phyloP scores from a whole-genome alignment of 2,113 vertebrate species.

The Lates calcarifer region DNA sequence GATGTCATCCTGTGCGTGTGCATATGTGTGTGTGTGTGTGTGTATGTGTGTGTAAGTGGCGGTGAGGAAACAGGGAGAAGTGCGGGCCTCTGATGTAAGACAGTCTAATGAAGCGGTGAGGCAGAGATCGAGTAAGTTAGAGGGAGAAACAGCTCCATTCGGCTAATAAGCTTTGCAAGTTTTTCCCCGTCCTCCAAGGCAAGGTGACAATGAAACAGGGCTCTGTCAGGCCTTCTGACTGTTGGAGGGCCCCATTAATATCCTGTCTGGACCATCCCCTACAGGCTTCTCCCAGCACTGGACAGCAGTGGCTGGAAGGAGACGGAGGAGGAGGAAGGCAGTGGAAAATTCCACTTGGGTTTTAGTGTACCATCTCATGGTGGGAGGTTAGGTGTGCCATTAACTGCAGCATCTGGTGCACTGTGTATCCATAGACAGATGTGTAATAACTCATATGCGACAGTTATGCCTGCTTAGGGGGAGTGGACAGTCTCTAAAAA shows the following conservation, averaged over 20 bases:
- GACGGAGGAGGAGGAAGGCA: slow-evolving; percentile 20
- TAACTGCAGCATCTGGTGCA: slow-evolving; percentile 77
- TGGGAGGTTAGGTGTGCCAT: slow-evolving; percentile 74
- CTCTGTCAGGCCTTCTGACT: slow-evolving; percentile 73
- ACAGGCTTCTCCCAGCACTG: slow-evolving; percentile 61
- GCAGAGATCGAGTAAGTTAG: slow-evolving; percentile 65
- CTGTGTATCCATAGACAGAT: slow-evolving; percentile 64
- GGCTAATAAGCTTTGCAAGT: slow-evolving; percentile 80
- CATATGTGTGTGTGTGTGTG: slow-evolving; percentile 55
- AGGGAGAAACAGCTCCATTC: slow-evolving; percentile 65
- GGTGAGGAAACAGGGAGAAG: slow-evolving; percentile 50
- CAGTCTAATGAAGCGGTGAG: slow-evolving; percentile 71
- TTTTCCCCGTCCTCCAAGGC: slow-evolving; percentile 80
- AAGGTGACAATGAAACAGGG: slow-evolving; percentile 83
- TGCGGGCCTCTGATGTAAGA: slow-evolving; percentile 64
- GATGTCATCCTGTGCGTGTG: slow-evolving; percentile 79
- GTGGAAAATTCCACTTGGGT: slow-evolving; percentile 69
- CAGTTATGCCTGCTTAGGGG: slow-evolving; percentile 67
- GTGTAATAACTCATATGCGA: slow-evolving; percentile 66
- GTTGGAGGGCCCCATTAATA: slow-evolving; percentile 76
- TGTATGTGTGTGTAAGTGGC: slow-evolving; percentile 32
- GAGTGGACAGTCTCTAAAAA: slow-evolving; percentile 49
- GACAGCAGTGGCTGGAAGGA: slow-evolving; percentile 40
- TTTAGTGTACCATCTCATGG: slow-evolving; percentile 49
- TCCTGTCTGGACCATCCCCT: slow-evolving; percentile 74